Percentiles rank a stretch among this genome's conserved stretches.
Evolutionary conservation across 2,888 invertebrate genomes (phyloP).

Genomic region (Parnassius glacialis): DNA sequence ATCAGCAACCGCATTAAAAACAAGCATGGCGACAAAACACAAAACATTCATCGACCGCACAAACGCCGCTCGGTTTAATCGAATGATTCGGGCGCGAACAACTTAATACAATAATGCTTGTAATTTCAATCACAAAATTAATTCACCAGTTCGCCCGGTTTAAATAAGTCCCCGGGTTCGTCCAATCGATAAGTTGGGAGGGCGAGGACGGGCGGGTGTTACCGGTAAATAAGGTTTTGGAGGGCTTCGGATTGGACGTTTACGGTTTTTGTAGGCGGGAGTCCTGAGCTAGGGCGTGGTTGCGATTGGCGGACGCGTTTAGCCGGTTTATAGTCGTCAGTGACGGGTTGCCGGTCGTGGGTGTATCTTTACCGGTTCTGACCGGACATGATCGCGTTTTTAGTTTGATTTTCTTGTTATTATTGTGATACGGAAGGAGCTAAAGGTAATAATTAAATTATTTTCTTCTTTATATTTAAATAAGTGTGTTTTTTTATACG

Average conservation of each 20-base stretch:
- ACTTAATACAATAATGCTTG: constrained; percentile 65
- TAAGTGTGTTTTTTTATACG: too few species aligned
- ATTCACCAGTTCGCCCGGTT: constrained; percentile 65
- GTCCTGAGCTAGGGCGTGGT: constrained; percentile 40
- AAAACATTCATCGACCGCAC: constrained; percentile 43
- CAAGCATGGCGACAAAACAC: constrained; percentile 27
- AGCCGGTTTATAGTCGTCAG: constrained; percentile 23
- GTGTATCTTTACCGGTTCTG: constrained; percentile 6
- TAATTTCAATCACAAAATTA: constrained; percentile 79
- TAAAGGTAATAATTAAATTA: constrained; percentile 12
- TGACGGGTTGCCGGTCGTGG: constrained; percentile 16
- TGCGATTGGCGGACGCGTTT: constrained; percentile 37
- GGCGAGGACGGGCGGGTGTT: constrained; percentile 64
- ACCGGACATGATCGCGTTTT: constrained; percentile 16
- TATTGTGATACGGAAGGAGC: constrained; percentile 23
- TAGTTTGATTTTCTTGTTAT: constrained; percentile 32
- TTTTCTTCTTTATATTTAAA: neutral
- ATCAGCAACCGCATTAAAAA: constrained; percentile 24
- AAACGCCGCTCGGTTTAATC: constrained; percentile 56
- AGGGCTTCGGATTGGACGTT: constrained; percentile 46
- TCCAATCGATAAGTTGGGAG: constrained; percentile 73
- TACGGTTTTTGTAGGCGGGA: constrained; percentile 42
- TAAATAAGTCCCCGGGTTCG: constrained; percentile 69
- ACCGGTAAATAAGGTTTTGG: constrained; percentile 73
- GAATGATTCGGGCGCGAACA: constrained; percentile 58